Base-by-base conservation (phyloP, 2,888 invertebrate species). In the Eupithecia pulchellata region DNA sequence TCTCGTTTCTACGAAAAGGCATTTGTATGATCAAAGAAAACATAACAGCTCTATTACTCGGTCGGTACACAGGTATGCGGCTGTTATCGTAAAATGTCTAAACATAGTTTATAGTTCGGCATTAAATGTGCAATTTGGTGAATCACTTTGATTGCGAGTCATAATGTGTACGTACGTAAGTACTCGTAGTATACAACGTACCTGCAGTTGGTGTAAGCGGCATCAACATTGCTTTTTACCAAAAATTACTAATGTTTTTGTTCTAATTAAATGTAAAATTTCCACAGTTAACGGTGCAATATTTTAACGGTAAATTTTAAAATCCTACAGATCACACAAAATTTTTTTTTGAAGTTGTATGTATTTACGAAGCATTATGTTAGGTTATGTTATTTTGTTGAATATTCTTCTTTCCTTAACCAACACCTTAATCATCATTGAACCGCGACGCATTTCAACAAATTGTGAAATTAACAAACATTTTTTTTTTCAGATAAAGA, bases 61-160 rank as follows among this genome's bases (percentile, higher is more conserved):
- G 17, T 30, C 58, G n/a, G 30, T 29, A 30, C 58, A 20, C 62
- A 60, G 66, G 61, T 62, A 52, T n/a, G 47, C 65, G 20, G 58
- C 64, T 47, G 30, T 47, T 5, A 42, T 47, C 68, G 34, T 69
- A 60, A 64, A 69, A 61, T 60, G 34, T 27, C 64, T 69, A 65
- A 52, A 17, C 65, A 52, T 61, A 55, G 69, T 60, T 60, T 58
- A 65, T n/a, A 34, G 66, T 61, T 65, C 13, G 58, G 61, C 65
- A 65, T 64, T 69, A 69, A 65, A 36, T 47, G 27, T 61, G 52
- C 60, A 65, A 27, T 69, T 29, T 34, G 20, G 60, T 61, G 69
- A 60, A 65, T 64, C 69, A 57, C 5, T 36, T 20, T 68, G 29
- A 63, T 63, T 36, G 36, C 61, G 36, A 47, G 9, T 47, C 47